Evolutionary conservation across 2,797 vertebrate genomes (phyloP).

Genomic region (Centroberyx gerrardi): DNA sequence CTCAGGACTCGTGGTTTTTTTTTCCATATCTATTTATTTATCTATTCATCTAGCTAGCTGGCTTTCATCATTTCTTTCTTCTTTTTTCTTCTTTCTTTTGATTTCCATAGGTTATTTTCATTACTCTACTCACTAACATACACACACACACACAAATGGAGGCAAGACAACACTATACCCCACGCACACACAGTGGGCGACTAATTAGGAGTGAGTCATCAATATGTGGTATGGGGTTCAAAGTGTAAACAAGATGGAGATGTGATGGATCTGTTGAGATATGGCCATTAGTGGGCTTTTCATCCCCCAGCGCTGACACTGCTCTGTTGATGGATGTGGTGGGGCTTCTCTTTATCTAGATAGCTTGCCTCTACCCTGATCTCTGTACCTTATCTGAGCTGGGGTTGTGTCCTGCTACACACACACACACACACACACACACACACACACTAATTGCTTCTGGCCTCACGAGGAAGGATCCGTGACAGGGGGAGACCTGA

Average conservation of each 20-base stretch:
- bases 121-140: neutral
- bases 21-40: slow-evolving; percentile 10
- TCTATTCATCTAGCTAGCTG: slow-evolving; percentile 16
- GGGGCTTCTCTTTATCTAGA: slow-evolving; percentile 56
- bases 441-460: slow-evolving; percentile 68
- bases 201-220: slow-evolving; percentile 76
- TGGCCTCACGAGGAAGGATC: slow-evolving; percentile 64
- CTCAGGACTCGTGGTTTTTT: too few species aligned
- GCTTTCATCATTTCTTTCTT: neutral
- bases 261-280: slow-evolving; percentile 70
- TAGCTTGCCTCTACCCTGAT: slow-evolving; percentile 35
- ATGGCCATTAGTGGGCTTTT: slow-evolving; percentile 66
- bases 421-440: slow-evolving; percentile 36
- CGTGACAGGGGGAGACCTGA: slow-evolving; percentile 71
- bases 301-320: slow-evolving; percentile 42
- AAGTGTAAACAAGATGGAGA: slow-evolving; percentile 72
- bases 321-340: slow-evolving; percentile 62
- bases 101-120: neutral
- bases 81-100: neutral
- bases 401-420: slow-evolving; percentile 10
- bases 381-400: slow-evolving; percentile 59
- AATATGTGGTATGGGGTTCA: slow-evolving; percentile 62
- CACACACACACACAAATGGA: slow-evolving; percentile 15
- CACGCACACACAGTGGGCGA: slow-evolving; percentile 31
- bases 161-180: slow-evolving; percentile 45